These are phyloP conservation scores for Micromys minutus DNA, from an alignment of 2,113 vertebrate species.

Conservation along the genomic window DNA sequence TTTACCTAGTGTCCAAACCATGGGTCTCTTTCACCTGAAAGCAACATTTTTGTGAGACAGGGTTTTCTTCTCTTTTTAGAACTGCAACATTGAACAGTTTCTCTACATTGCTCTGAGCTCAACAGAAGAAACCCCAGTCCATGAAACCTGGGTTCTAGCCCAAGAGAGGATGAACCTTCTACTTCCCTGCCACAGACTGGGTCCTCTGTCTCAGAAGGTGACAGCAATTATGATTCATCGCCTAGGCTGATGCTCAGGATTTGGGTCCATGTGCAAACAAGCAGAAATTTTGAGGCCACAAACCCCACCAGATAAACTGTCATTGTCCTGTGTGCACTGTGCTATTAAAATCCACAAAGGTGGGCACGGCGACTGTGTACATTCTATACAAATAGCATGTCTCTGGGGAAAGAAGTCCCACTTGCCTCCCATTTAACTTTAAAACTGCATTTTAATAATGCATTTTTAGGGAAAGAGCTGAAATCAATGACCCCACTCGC, in stretches of 20 bases:
- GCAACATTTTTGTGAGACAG: not conserved
- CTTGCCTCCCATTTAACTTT: slow-evolving; percentile 60
- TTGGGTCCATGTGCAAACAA: slow-evolving; percentile 45
- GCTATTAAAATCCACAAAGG: slow-evolving; percentile 55
- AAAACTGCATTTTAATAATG: slow-evolving; percentile 75
- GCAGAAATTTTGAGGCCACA: slow-evolving; percentile 61
- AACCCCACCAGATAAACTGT: slow-evolving; percentile 43
- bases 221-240: slow-evolving; percentile 64
- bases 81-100: not conserved
- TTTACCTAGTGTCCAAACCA: slow-evolving; percentile 43
- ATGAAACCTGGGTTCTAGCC: not conserved
- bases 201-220: slow-evolving; percentile 4
- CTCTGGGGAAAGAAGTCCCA: slow-evolving; percentile 48
- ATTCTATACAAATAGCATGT: slow-evolving; percentile 47
- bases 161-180: not conserved
- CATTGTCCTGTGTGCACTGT: slow-evolving; percentile 45
- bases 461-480: slow-evolving; percentile 61
- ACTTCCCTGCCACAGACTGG: not conserved
- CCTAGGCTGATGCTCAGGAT: not conserved
- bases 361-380: not conserved
- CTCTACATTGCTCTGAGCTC: not conserved
- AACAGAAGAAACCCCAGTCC: not conserved
- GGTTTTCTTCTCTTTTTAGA: not conserved
- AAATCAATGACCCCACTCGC: slow-evolving; percentile 68
- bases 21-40: slow-evolving; percentile 55